Evolutionary conservation across 2,797 vertebrate genomes (phyloP).

Genomic region (Eulemur rubriventer): DNA sequence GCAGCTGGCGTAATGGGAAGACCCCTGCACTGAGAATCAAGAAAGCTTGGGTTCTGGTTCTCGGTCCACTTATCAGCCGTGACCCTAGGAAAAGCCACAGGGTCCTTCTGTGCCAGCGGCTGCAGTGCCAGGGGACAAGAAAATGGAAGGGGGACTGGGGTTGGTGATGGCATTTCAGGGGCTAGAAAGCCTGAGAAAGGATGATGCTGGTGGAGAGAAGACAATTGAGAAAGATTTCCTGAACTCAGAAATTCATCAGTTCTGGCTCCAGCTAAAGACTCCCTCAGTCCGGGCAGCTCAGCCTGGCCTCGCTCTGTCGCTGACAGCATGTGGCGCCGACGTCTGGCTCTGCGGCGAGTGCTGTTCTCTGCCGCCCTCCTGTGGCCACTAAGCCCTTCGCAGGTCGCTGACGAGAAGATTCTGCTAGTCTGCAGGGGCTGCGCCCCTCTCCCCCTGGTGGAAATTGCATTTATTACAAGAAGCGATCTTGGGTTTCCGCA

Average conservation of each 20-base stretch:
- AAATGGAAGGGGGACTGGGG: not conserved
- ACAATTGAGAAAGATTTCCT: not conserved
- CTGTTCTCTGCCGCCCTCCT: slow-evolving; percentile 72
- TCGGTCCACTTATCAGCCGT: not conserved
- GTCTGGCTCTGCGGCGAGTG: not conserved
- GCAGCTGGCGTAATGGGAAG: not conserved
- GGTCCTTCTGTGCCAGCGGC: not conserved
- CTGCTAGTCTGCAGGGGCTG: not conserved
- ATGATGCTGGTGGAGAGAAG: not conserved
- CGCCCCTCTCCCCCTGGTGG: slow-evolving; percentile 72
- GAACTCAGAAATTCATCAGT: not conserved
- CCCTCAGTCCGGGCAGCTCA: not conserved
- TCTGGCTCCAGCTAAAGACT: not conserved
- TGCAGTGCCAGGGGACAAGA: not conserved
- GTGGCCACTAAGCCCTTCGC: slow-evolving; percentile 53
- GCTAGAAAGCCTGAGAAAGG: not conserved
- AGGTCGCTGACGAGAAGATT: not conserved
- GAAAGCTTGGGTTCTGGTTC: not conserved
- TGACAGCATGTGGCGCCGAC: not conserved
- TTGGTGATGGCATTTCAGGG: not conserved
- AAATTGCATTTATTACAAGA: slow-evolving; percentile 50
- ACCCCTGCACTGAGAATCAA: not conserved
- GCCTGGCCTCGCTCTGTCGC: not conserved
- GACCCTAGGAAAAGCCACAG: not conserved
- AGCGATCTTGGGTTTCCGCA: not conserved